Conservation (phyloP, 2,113 vertebrate species). For the Neolamprologus toae region DNA sequence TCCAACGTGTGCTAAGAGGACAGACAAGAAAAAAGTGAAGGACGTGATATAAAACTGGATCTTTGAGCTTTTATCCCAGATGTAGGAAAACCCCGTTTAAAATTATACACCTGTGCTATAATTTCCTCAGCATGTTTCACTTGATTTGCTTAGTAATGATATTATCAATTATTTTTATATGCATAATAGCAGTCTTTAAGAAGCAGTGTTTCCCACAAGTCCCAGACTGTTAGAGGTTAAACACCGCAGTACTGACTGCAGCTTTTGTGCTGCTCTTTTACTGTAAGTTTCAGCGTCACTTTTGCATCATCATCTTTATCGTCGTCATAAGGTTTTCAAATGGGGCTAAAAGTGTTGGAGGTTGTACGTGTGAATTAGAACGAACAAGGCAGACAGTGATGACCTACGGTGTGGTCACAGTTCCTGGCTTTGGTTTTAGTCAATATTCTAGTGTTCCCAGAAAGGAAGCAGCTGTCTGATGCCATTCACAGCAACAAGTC, state of each 20-base stretch:
- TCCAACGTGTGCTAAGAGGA: not conserved
- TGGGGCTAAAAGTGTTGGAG: not conserved
- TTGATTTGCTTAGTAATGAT: not conserved
- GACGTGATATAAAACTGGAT: not conserved
- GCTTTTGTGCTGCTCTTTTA: not conserved
- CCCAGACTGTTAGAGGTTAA: not conserved
- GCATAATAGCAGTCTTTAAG: not conserved
- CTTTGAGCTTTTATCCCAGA: not conserved
- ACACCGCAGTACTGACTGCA: not conserved
- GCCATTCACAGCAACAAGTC: not conserved
- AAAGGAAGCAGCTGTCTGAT: conserved; percentile 51
- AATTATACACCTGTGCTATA: not conserved
- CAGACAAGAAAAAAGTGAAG: not conserved
- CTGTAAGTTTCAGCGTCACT: not conserved
- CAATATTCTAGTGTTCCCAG: conserved; percentile 19
- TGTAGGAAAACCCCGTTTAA: not conserved
- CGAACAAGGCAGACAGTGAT: not conserved
- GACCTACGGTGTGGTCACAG: not conserved
- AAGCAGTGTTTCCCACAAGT: not conserved
- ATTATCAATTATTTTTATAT: not conserved
- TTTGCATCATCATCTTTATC: not conserved
- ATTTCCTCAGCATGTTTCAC: not conserved
- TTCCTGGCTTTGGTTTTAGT: not conserved
- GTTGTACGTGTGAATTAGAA: not conserved
- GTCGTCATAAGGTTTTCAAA: not conserved